A percentile compares a stretch with the other conserved stretches of the same genome.
phyloP scores from a whole-genome alignment of 2,888 invertebrate species.

The Acholoe squamosa region DNA sequence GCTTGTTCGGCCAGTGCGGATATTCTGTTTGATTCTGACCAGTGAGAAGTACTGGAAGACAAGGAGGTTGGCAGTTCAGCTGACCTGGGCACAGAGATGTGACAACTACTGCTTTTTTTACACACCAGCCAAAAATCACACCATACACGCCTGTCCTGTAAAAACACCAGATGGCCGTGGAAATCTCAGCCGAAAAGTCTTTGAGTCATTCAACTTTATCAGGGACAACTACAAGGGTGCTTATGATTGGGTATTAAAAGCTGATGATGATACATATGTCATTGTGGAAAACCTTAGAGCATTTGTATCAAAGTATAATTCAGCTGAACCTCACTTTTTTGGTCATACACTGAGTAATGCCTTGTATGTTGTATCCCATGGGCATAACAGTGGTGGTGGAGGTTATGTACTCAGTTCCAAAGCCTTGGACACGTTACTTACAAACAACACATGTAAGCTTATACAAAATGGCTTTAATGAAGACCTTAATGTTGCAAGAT shows the following conservation, averaged over 20 bases:
- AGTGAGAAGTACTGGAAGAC: not conserved
- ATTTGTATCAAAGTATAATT: not conserved
- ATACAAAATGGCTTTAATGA: not conserved
- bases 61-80: not conserved
- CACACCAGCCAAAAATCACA: not conserved
- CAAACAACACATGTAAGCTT: not conserved
- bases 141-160: not conserved
- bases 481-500: slow-evolving; percentile 1
- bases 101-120: slow-evolving; percentile 44
- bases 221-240: not conserved
- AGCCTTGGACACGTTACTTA: not conserved
- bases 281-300: slow-evolving; percentile 7
- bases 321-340: not conserved
- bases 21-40: slow-evolving; percentile 31
- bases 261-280: slow-evolving; percentile 42
- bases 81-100: slow-evolving; percentile 32
- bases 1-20: too few relatives aligned
- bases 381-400: slow-evolving; percentile 13
- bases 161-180: not conserved
- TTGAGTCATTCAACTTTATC: not conserved
- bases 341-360: not conserved
- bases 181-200: not conserved
- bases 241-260: slow-evolving; percentile 29
- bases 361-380: not conserved
- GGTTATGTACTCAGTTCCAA: not conserved